Conservation (phyloP, 2,113 vertebrate genomes). For the Chionodraco myersi region DNA sequence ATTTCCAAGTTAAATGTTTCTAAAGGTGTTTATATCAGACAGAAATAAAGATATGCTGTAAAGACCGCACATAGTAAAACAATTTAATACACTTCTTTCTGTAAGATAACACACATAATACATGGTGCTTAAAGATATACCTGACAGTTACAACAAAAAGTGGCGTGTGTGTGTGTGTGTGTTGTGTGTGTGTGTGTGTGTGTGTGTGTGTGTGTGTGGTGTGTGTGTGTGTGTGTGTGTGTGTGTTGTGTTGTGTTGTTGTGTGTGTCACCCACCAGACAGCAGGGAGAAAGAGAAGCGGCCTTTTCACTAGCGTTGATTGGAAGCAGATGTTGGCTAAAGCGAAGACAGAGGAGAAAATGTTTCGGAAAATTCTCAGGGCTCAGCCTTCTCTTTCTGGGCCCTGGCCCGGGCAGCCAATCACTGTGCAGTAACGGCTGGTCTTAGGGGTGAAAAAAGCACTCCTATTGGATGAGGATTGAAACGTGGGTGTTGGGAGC, state of each 20-base stretch:
- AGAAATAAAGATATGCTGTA: not conserved
- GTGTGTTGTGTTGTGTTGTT: too few species aligned
- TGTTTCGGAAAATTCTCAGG: slow-evolving; percentile 87
- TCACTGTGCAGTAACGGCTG: slow-evolving; percentile 54
- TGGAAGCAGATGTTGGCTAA: slow-evolving; percentile 88
- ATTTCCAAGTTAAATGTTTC: not conserved
- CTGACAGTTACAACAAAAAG: slow-evolving; percentile 25
- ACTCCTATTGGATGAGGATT: slow-evolving; percentile 72
- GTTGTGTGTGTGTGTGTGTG: slow-evolving; percentile 21
- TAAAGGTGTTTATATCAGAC: not conserved
- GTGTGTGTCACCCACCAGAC: slow-evolving; percentile 64
- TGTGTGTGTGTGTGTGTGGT: slow-evolving; percentile 15
- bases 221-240: slow-evolving; percentile 29
- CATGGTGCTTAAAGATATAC: slow-evolving; percentile 4
- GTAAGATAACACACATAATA: not conserved
- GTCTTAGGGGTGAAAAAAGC: slow-evolving; percentile 62
- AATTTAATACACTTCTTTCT: not conserved
- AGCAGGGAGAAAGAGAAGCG: slow-evolving; percentile 68
- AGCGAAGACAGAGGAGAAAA: slow-evolving; percentile 77
- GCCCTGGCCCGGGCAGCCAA: slow-evolving; percentile 80
- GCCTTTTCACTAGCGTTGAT: slow-evolving; percentile 79
- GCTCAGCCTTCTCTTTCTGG: slow-evolving; percentile 83
- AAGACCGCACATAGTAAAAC: not conserved
- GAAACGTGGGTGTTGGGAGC: slow-evolving; percentile 83
- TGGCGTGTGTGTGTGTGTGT: slow-evolving; percentile 8